Evolutionary conservation across 1,140 invertebrate genomes (phyloP), one percentile per base, ranked within the genome.

Genomic region (Lordiphosa stackelbergi): DNA sequence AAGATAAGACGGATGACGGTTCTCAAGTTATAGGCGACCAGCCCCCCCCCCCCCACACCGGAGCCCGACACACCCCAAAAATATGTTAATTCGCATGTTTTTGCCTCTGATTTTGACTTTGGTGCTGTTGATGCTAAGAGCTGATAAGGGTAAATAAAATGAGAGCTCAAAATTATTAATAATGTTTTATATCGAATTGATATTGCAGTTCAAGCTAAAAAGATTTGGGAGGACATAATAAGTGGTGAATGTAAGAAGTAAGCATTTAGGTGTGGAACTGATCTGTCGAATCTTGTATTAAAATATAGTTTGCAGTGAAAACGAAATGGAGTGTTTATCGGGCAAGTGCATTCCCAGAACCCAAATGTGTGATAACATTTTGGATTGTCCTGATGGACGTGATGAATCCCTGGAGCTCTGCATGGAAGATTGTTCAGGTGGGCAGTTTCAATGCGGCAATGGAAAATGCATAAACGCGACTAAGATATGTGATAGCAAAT

Each of bases 391-490:
- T 0, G 28, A 70, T 36, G 68, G 68, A 0, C 38, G 58, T 1
- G 64, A 70, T 13, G 64, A 70, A 12, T 66, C 58, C 2, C 4
- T 53, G 10, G 52, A 53, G 5, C 0, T 46, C 0, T 70, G 68
- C 9, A 48, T 66, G 46, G 0, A 0, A 1, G 1, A 5, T 7
- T 36, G 0, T 0, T 8, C 45, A 3, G 56, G 19, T 10, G 3
- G n/a, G n/a, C 16, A 12, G 5, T 69, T 49, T 56, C 53, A 34
- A 24, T 70, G 66, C 10, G 57, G 11, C 9, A 66, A 62, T 43
- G 66, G 66, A 0, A 6, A 2, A 0, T 22, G n/a, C 4, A 31
- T 70, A 10, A 2, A 5, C 0, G 0, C 2, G 0, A 5, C 1
- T 1, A 0, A 1, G 1, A 0, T 19, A 4, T 70, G 66, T 22